Conservation (phyloP, 2,888 invertebrate genomes). For the Saturnia pavonia region DNA sequence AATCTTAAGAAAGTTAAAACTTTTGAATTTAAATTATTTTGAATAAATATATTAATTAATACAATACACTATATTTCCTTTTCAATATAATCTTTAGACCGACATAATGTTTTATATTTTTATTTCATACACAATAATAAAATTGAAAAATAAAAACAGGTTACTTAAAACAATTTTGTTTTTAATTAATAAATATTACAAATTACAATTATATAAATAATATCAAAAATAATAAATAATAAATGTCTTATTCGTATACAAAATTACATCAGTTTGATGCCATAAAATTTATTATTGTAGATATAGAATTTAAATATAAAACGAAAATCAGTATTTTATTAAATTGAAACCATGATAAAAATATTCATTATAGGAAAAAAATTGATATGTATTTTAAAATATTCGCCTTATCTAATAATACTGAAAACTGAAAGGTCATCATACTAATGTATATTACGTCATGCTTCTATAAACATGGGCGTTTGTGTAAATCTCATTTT, state of each 20-base stretch:
- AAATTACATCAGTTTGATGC: conserved; percentile 28
- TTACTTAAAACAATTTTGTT: no score
- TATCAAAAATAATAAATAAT: neutral
- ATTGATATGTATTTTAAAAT: neutral
- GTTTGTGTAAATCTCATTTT: no score
- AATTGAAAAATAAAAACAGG: no score
- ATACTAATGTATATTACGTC: no score
- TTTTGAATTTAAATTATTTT: no score
- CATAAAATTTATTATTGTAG: conserved; percentile 20
- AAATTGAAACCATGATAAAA: no score
- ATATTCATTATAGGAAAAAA: neutral
- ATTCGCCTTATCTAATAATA: neutral
- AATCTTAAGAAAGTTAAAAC: neutral
- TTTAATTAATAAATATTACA: neutral
- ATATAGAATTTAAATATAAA: neutral
- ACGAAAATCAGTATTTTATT: neutral
- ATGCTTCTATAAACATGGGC: no score
- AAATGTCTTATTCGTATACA: conserved; percentile 26
- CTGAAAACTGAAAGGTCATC: neutral
- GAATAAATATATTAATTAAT: neutral
- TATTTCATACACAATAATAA: no score
- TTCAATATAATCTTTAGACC: no score
- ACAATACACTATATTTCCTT: no score
- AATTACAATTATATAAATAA: neutral
- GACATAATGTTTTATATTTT: no score